Base-by-base conservation (phyloP, 2,888 invertebrate species). In the Incurvaria masculella region DNA sequence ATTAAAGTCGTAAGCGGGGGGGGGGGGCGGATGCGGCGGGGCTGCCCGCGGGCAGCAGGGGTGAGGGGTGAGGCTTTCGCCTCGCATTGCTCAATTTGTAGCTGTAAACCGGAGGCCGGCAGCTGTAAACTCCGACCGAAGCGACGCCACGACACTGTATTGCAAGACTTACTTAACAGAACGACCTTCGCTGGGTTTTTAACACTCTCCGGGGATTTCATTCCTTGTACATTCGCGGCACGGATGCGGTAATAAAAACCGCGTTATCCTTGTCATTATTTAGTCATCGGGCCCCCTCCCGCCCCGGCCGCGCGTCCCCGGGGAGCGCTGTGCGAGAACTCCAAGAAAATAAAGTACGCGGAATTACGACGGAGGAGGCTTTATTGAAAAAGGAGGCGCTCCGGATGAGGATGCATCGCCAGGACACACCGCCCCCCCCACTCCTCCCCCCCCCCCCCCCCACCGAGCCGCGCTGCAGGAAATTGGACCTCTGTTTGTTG, bases 241-340 rank as follows among this genome's bases (percentile, higher is more conserved):
- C 76, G 76, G 68, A 72, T 69, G 61, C 66, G 62, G 76, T 70
- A 72, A 74, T 76, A 78, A 78, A 33, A 78, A 72, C 71, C 69
- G 76, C 71, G 76, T 78, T 76, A 78, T 73, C 69, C 74, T 62
- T 65, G 74, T 76, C 76, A 76, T 78, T 76, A 76, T 74, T 78
- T 75, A 78, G 78, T 76, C 76, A 78, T 76, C 75, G 68, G 33
- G 10, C 33, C 33, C 14, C 70, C 65, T 67, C 66, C 62, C 58
- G 59, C 59, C 59, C 57, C 64, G 33, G 26, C 44, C 16, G 42
- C 46, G 16, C 21, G 17, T 18, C 17, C 18, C 17, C 42, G 2
- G 21, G 27, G 41, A 26, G 27, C 33, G 14, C 33, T 33, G 33
- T 33, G 33, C 33, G 33, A 33, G 14, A 33, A 33, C 11, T 33